These are phyloP conservation scores for Pithys albifrons DNA, from an alignment of 2,113 vertebrate genomes.

Conservation along the genomic window DNA sequence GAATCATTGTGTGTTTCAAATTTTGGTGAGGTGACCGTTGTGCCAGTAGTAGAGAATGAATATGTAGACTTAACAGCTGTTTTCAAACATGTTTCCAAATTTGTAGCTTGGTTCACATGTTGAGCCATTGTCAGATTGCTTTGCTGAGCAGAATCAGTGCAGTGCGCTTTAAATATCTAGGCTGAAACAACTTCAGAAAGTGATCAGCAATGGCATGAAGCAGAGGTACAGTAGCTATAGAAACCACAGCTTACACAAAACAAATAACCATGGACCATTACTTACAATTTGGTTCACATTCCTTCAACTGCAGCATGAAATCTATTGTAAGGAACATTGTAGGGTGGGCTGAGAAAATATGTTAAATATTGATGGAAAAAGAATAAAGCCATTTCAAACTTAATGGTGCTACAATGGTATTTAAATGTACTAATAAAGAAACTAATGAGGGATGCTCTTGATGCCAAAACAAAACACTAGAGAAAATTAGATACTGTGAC, in stretches of 20 bases:
- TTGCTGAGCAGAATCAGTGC: conserved; percentile 1
- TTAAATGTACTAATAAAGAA: conserved; percentile 71
- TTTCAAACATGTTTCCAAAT: conserved; percentile 6
- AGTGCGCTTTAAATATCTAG: conserved; percentile 39
- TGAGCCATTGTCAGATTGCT: not conserved
- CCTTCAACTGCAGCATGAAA: conserved; percentile 36
- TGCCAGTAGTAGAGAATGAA: not conserved
- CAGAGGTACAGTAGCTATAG: conserved; percentile 59
- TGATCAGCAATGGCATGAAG: conserved; percentile 40
- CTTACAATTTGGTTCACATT: conserved; percentile 57
- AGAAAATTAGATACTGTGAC: conserved; percentile 36
- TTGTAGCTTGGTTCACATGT: not conserved
- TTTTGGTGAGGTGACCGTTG: not conserved
- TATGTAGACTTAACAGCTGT: not conserved
- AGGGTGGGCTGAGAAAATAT: conserved; percentile 41
- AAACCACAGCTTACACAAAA: conserved; percentile 54
- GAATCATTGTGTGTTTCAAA: not conserved
- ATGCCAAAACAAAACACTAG: conserved; percentile 35
- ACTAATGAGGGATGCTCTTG: conserved; percentile 63
- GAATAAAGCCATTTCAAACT: conserved; percentile 58
- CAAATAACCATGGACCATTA: conserved; percentile 67
- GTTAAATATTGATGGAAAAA: conserved; percentile 55
- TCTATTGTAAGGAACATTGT: conserved; percentile 53
- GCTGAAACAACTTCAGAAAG: conserved; percentile 34
- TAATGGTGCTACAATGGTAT: conserved; percentile 60